A percentile compares a stretch with the other conserved stretches of the same genome.
phyloP scores from a whole-genome alignment of 2,797 vertebrate genomes.

The Phoebastria nigripes region DNA sequence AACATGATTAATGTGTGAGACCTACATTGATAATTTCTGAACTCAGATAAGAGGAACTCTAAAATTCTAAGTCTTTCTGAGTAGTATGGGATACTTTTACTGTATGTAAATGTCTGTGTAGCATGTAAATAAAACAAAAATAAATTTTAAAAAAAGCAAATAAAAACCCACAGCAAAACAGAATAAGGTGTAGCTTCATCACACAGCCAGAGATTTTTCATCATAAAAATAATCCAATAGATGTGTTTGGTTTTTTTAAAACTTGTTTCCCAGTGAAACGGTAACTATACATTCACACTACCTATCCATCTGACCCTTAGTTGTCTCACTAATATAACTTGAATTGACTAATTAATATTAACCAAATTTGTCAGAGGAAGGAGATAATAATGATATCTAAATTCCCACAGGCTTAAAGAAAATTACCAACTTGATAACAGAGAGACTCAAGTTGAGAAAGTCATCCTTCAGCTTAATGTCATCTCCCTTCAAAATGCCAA shows the following conservation, averaged over 20 bases:
- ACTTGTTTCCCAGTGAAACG: background rate
- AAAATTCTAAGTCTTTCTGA: background rate
- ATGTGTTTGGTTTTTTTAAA: background rate
- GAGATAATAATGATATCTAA: background rate
- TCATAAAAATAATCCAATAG: background rate
- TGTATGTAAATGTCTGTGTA: background rate
- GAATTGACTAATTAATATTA: background rate
- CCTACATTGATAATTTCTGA: background rate
- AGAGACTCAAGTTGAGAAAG: background rate
- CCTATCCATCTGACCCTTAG: background rate
- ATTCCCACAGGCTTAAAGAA: background rate
- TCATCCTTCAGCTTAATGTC: background rate
- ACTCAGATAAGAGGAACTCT: background rate
- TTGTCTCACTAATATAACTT: background rate
- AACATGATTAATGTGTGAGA: background rate
- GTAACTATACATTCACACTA: background rate
- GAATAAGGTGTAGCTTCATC: background rate
- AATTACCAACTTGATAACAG: background rate
- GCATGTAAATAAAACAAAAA: background rate
- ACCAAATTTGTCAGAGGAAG: background rate
- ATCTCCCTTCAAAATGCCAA: background rate
- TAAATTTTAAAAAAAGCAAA: background rate
- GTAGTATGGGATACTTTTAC: background rate
- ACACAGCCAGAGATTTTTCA: background rate
- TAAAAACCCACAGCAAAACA: background rate